Evolutionary conservation across 2,888 invertebrate species (phyloP).

Genomic region (Hyalella azteca): DNA sequence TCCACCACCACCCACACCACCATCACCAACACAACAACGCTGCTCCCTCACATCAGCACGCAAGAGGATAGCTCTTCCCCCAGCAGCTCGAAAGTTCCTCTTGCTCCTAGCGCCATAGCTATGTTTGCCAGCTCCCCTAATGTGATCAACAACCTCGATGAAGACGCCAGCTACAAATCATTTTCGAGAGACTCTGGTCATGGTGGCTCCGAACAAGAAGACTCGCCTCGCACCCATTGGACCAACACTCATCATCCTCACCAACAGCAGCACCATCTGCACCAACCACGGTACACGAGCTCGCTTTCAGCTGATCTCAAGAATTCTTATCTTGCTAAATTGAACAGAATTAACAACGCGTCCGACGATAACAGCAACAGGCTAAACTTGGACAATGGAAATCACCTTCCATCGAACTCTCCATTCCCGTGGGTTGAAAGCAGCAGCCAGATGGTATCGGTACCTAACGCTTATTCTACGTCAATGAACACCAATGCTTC

Average conservation of each 20-base stretch:
- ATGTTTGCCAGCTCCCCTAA: constrained; percentile 44
- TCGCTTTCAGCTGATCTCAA: constrained; percentile 55
- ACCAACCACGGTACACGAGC: constrained; percentile 39
- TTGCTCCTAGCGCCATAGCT: neutral
- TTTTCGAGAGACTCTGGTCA: constrained; percentile 58
- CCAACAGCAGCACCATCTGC: constrained; percentile 36
- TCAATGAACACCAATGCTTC: constrained; percentile 49
- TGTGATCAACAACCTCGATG: constrained; percentile 39
- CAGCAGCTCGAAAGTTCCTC: neutral
- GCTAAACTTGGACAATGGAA: constrained; percentile 36
- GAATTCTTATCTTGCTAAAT: constrained; percentile 50
- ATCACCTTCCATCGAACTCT: neutral
- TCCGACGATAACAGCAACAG: constrained; percentile 44
- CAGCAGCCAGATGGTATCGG: constrained; percentile 44
- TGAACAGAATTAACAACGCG: constrained; percentile 49
- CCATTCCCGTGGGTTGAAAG: constrained; percentile 48
- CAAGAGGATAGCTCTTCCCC: constrained; percentile 6
- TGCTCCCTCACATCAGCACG: constrained; percentile 50
- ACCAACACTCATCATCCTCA: constrained; percentile 49
- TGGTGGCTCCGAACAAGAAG: constrained; percentile 58
- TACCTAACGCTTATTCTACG: constrained; percentile 52
- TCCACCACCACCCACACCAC: constrained; percentile 58
- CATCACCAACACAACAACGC: constrained; percentile 48
- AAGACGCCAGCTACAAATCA: constrained; percentile 55
- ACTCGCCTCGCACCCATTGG: constrained; percentile 57